phyloP scores from a whole-genome alignment of 2,113 vertebrate genomes.

The Toxostoma redivivum region DNA sequence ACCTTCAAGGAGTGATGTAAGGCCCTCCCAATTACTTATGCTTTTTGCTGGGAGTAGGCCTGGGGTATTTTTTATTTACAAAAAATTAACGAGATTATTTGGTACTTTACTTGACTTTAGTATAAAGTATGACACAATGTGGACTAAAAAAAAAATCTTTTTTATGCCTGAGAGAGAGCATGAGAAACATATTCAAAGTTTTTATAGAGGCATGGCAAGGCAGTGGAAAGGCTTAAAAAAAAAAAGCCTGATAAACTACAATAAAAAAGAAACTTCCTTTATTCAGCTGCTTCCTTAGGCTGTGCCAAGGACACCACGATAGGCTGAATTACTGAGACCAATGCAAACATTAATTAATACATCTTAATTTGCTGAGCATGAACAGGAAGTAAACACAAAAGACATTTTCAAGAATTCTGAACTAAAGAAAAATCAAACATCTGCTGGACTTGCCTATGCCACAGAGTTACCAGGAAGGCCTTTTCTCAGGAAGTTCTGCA shows the following conservation, averaged over 20 bases:
- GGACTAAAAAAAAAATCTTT: fast-evolving
- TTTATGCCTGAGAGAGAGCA: background rate
- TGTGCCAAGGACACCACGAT: background rate
- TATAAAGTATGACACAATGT: background rate
- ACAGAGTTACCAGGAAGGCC: background rate
- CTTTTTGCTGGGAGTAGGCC: background rate
- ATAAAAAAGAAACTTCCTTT: background rate
- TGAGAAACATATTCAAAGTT: background rate
- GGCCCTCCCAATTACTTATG: background rate
- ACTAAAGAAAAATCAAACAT: background rate
- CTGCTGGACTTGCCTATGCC: background rate
- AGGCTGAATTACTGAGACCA: background rate
- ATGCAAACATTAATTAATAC: background rate
- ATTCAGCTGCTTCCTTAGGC: background rate
- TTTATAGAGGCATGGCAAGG: background rate
- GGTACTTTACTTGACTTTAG: background rate
- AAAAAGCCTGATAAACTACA: background rate
- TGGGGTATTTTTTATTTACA: background rate
- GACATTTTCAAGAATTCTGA: background rate
- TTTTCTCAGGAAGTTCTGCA: background rate
- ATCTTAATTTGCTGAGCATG: background rate
- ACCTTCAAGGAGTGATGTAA: background rate
- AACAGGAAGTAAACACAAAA: background rate
- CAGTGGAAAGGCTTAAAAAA: background rate
- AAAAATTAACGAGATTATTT: background rate